These are phyloP conservation scores for Heliconius erato DNA, from an alignment of 2,888 invertebrate species.

Conservation along the genomic window DNA sequence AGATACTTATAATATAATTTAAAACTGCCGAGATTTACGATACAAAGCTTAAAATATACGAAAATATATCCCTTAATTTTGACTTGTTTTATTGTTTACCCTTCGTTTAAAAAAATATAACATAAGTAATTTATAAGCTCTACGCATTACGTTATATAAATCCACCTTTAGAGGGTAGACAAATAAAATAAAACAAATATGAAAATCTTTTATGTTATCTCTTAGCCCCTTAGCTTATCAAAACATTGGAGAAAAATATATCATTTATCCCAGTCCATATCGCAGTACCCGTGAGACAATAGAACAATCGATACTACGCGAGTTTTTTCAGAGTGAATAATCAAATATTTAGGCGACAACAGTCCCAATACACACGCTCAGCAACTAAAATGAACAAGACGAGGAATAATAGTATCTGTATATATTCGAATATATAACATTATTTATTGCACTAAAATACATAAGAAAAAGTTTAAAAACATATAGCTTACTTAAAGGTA, in stretches of 20 bases:
- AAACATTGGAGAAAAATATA: neutral
- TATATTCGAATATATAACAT: no score
- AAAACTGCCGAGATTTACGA: no score
- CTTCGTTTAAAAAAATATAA: no score
- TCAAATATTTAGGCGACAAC: conserved; percentile 4
- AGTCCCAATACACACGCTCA: neutral
- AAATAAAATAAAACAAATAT: neutral
- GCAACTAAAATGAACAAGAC: neutral
- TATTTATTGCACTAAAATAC: no score
- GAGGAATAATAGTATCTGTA: neutral
- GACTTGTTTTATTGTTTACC: no score
- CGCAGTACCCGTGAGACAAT: neutral
- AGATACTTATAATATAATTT: no score
- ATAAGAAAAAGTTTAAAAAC: no score
- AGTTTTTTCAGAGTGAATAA: conserved; percentile 7
- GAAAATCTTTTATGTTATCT: neutral
- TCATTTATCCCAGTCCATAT: conserved; percentile 13
- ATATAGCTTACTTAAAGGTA: no score
- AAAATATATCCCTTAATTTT: no score
- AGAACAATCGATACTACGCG: conserved; percentile 10
- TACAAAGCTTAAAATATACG: no score
- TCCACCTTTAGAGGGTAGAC: neutral
- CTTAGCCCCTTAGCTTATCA: neutral
- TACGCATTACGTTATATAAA: neutral
- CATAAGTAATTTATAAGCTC: neutral